These are phyloP conservation scores for Mus musculus DNA, from an alignment of 2,113 vertebrate species.

Conservation along the genomic window DNA sequence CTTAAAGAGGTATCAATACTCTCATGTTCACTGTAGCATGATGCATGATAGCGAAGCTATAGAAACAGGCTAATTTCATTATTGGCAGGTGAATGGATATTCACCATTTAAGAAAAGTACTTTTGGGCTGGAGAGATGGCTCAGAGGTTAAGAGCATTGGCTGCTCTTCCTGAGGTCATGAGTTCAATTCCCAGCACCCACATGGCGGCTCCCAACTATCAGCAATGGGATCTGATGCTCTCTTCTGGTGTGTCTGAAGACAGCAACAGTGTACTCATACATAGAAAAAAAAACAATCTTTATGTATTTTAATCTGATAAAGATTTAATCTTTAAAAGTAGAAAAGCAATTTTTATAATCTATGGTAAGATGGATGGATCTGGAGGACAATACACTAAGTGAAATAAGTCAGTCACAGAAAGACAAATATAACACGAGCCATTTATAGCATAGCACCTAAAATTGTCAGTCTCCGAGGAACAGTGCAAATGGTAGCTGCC, in stretches of 20 bases:
- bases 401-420: neutral
- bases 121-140: no score
- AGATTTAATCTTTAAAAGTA: no score
- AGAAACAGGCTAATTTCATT: neutral
- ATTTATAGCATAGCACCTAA: neutral
- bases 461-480: neutral
- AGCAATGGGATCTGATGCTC: no score
- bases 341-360: neutral
- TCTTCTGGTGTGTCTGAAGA: no score
- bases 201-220: no score
- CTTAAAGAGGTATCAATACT: neutral
- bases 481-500: neutral
- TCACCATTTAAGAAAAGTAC: neutral
- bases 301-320: no score
- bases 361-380: neutral
- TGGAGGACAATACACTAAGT: neutral
- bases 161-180: no score
- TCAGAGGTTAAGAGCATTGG: no score
- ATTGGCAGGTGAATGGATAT: neutral
- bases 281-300: no score
- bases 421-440: neutral
- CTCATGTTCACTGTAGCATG: neutral
- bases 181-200: no score
- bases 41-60: neutral
- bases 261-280: no score